Base-by-base conservation (phyloP, 2,797 vertebrate species). In the Chaetodon trifasciatus region DNA sequence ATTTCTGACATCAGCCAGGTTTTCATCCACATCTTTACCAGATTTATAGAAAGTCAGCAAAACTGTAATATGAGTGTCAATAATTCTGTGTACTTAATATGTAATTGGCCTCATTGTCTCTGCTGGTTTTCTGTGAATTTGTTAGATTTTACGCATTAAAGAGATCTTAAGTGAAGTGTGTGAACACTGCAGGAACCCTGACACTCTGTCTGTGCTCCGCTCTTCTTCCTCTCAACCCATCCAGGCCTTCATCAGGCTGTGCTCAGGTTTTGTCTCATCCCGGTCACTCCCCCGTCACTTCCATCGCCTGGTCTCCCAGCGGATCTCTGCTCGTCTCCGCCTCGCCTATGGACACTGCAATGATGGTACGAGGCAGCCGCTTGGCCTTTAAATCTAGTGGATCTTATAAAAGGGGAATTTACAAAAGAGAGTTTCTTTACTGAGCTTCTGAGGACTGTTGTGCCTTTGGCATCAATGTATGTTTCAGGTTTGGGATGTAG, bases 181-280 rank as follows among this genome's bases (percentile, higher is more conserved):
- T 58, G 1, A 63, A 55, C n/a, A 12, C 46, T 21, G 24, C 16
- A 23, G 37, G 53, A 60, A 56, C 2, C 28, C 35, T 69, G 1
- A 66, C 64, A 47, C 28, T n/a, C 6, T 32, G 55, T 23, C 8
- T 21, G 39, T 47, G 46, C 13, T 6, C 8, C 28, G 39, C 62
- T 82, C 9, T 37, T 42, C 7, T 35, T 47, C 63, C 21, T 40
- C 47, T 69, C 1, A 0, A 35, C 28, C 52, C 28, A 1, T 42
- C 3, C 89, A 99, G 98, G 44, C 98, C 98, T 0, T 99, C 98
- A 0, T 98, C 98, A 0, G 97, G 98, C 53, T 99, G 98, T 19
- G 97, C 98, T 37, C 98, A 99, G 82, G 97, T 99, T 40, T 87
- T 99, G 39, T 96, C 96, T 78, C 95, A 96, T 65, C 97, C 97